Evolutionary conservation across 1,140 invertebrate species (phyloP), one percentile per base, ranked within the genome.

Genomic region (Hycleus phaleratus): DNA sequence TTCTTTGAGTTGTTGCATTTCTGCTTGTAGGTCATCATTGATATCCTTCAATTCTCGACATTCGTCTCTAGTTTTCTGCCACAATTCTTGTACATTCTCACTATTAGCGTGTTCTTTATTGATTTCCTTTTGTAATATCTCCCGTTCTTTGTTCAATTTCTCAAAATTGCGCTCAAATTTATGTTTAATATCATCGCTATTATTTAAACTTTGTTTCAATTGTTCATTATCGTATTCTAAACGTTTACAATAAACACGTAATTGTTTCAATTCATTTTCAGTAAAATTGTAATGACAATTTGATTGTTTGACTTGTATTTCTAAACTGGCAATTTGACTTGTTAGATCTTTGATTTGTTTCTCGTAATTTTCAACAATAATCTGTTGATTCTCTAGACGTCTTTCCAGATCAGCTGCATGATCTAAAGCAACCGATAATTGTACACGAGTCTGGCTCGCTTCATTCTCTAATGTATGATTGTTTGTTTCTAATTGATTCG

Each of bases 401-500:
- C 72, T 67, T 59, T 83, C 79, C 9, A 82, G 60, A 68, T 82
- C 80, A 6, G 69, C 38, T 10, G 80, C 66, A 46, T 77, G 75
- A 65, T 81, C 77, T 11, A 76, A 73, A 1, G 80, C 75, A 3
- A 74, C 73, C 42, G 77, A 75, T 3, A 83, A 66, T 18, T 78
- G 77, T 18, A 75, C 71, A 61, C 75, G 81, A 38, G 80, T 81
- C 51, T 84, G 83, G 18, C 80, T 81, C 7, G 84, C 82, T 71
- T 86, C 84, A 53, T 76, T 82, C 68, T 87, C 85, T 42, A 87
- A 76, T 42, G 82, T 84, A 63, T 86, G 83, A 71, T 88, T 87
- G 59, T 81, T 87, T 58, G 77, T 85, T 71, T 87, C 85, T 59
- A 87, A 74, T 60, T 82, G 79, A 46, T 81, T 85, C 3, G 85